These are phyloP conservation scores for Palythoa heliodiscus DNA, from an alignment of 92 coral and sea anemone species.

Conservation along the genomic window DNA sequence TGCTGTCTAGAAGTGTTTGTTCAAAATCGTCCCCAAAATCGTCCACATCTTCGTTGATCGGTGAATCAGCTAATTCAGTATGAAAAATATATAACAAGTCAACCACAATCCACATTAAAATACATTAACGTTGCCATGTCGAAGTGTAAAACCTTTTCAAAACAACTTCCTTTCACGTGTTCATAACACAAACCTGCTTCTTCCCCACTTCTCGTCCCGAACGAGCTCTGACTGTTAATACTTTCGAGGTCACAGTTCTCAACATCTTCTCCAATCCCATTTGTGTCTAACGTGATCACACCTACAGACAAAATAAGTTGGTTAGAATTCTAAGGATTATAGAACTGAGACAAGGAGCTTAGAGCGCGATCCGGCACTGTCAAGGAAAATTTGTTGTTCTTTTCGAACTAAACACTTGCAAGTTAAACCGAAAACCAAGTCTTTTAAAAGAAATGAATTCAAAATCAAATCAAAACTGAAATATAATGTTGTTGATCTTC, in stretches of 20 bases:
- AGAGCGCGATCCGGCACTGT: too few relatives aligned
- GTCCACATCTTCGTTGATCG: slow-evolving; percentile 69
- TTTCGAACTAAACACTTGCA: not conserved
- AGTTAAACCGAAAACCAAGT: not conserved
- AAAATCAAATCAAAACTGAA: slow-evolving; percentile 1
- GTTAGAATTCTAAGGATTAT: not conserved
- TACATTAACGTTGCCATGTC: not conserved
- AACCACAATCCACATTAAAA: not conserved
- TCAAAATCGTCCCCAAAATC: slow-evolving; percentile 87
- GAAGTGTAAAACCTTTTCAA: not conserved
- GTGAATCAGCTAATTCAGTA: slow-evolving; percentile 57
- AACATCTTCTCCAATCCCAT: slow-evolving; percentile 45
- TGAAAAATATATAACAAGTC: not conserved
- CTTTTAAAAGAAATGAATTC: not conserved
- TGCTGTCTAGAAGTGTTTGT: slow-evolving; percentile 80
- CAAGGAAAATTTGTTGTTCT: not conserved
- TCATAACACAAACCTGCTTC: slow-evolving; percentile 47
- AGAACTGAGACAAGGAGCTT: too few relatives aligned
- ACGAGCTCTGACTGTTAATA: slow-evolving; percentile 73
- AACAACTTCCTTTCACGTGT: slow-evolving; percentile 38
- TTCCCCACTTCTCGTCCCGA: slow-evolving; percentile 75
- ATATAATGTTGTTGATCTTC: not conserved
- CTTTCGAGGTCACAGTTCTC: slow-evolving; percentile 82
- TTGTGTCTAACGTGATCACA: slow-evolving; percentile 26
- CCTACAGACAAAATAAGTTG: slow-evolving; percentile 13